Percentiles rank a stretch among this genome's conserved stretches.
Evolutionary conservation across 2,113 vertebrate species (phyloP).

Genomic region (Protobothrops mucrosquamatus): DNA sequence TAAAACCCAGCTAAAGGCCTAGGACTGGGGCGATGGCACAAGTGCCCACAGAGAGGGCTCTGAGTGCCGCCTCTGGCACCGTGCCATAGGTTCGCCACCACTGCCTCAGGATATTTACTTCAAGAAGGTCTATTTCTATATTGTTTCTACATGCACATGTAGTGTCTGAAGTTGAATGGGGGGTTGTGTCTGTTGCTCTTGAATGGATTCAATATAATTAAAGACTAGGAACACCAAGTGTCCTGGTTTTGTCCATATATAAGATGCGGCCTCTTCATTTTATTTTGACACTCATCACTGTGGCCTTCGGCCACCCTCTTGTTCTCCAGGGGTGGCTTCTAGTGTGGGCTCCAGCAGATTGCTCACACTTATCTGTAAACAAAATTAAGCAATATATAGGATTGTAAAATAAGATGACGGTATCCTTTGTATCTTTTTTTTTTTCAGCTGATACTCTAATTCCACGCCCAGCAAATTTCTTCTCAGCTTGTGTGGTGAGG

Average conservation of each 20-base stretch:
- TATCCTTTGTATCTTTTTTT: not conserved
- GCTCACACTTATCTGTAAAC: not conserved
- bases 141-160: not conserved
- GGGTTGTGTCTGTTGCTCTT: not conserved
- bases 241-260: not conserved
- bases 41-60: too few species aligned
- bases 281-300: not conserved
- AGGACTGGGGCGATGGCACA: too few species aligned
- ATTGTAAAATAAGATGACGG: not conserved
- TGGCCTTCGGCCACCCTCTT: not conserved
- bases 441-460: not conserved
- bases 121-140: not conserved
- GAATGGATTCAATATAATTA: not conserved
- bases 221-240: not conserved
- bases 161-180: not conserved
- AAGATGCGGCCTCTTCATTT: not conserved
- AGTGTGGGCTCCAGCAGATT: not conserved
- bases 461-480: slow-evolving; percentile 12
- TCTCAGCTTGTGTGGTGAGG: slow-evolving; percentile 5
- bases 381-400: not conserved
- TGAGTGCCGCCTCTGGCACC: too few species aligned
- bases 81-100: too few species aligned
- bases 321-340: not conserved
- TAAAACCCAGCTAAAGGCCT: too few species aligned
- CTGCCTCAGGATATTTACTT: not conserved